Percentiles rank a stretch among this genome's conserved stretches.
Conservation (phyloP, 2,113 vertebrate species). For the Oriolus oriolus region DNA sequence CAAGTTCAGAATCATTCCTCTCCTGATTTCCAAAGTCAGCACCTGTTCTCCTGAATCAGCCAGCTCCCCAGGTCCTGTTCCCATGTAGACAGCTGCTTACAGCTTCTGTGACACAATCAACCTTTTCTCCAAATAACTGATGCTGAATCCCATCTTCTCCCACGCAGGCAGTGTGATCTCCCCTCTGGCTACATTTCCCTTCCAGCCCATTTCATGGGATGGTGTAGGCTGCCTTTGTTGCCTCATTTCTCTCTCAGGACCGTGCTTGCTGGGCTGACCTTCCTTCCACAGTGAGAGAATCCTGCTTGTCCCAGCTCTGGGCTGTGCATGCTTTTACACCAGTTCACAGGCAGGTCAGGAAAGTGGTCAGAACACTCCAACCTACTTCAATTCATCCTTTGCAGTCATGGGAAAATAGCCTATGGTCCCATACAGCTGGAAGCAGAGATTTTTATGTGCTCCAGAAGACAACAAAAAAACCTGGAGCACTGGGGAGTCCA, state of each 20-base stretch:
- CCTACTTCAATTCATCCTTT: not conserved
- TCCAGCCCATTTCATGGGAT: not conserved
- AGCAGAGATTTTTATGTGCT: not conserved
- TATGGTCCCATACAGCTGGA: not conserved
- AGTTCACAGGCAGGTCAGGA: not conserved
- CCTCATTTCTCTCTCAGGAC: not conserved
- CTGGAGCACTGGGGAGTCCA: not conserved
- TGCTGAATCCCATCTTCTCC: not conserved
- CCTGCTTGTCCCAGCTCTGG: not conserved
- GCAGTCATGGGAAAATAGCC: not conserved
- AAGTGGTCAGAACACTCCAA: not conserved
- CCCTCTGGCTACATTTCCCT: not conserved
- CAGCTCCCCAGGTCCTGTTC: not conserved
- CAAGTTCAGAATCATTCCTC: not conserved
- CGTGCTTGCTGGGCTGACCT: not conserved
- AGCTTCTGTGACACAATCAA: not conserved
- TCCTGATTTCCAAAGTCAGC: not conserved
- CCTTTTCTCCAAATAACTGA: not conserved
- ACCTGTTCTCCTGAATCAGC: not conserved
- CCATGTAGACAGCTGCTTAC: not conserved
- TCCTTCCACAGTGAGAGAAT: not conserved
- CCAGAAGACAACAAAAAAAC: not conserved
- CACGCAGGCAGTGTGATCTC: not conserved
- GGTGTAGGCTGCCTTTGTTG: not conserved
- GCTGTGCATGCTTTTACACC: not conserved